Evolutionary conservation across 23 tunicate species (phyloP).

Genomic region (Ciona savignyi): DNA sequence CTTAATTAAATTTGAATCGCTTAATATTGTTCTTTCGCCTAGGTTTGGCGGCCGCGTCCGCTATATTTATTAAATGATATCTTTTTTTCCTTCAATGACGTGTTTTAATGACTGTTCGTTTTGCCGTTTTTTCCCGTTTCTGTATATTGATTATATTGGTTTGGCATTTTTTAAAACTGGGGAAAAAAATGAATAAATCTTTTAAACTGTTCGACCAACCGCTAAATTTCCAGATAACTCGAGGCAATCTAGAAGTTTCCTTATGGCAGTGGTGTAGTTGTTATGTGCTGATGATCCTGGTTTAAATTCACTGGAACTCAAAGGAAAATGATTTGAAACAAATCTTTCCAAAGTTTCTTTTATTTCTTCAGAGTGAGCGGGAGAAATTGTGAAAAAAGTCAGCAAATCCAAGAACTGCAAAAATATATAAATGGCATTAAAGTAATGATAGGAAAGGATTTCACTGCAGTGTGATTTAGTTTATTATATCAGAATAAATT

Average conservation of each 20-base stretch:
- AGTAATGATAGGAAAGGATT: neutral
- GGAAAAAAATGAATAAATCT: no score
- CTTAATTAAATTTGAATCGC: no score
- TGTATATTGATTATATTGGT: no score
- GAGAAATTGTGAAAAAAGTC: slow-evolving; percentile 15
- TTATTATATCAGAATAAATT: no score
- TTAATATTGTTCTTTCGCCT: no score
- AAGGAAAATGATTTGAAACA: slow-evolving; percentile 40
- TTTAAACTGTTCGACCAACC: slow-evolving; percentile 11
- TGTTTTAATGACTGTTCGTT: no score
- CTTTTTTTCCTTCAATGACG: no score
- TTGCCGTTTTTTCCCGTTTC: no score
- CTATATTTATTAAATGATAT: no score
- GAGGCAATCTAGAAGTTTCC: slow-evolving; percentile 23
- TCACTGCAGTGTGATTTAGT: neutral
- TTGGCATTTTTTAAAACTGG: no score
- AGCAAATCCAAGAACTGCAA: slow-evolving; percentile 32
- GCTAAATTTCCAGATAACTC: slow-evolving; percentile 28
- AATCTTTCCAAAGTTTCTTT: slow-evolving; percentile 11
- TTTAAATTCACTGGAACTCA: slow-evolving; percentile 48
- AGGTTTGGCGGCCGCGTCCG: no score
- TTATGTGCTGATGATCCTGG: slow-evolving; percentile 24
- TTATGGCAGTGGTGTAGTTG: slow-evolving; percentile 29
- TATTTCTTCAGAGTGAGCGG: neutral
- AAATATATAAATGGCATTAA: no score